Base-by-base conservation (phyloP, 2,888 invertebrate species). In the Rhingia campestris region DNA sequence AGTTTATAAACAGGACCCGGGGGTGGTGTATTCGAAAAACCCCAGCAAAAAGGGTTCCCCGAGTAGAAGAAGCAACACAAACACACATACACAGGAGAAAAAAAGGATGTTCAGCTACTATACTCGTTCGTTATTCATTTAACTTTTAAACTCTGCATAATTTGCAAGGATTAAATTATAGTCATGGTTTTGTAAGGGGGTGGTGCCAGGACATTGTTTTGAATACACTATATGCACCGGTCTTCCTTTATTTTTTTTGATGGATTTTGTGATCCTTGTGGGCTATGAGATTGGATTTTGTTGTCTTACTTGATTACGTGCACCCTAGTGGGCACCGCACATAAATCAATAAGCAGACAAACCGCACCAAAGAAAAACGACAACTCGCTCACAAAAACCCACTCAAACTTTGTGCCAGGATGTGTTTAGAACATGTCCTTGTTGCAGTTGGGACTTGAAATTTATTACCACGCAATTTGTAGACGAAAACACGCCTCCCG, bases 111-210 rank as follows among this genome's bases (percentile, higher is more conserved):
- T 63, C 73, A 61, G 64, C 70, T 80, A 80, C 70, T 69, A 22
- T 22, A 64, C 70, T 75, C 70, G 84, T 84, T 84, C 84, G 80
- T 84, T 84, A 84, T 84, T 84, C 84, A 84, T 84, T 84, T 84
- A 84, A 84, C 84, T 84, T 84, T 84, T 84, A 84, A 84, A 84
- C 84, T 84, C 84, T 84, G 84, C 84, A 84, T 84, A 84, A 84
- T 84, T 84, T 84, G 80, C 80, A 75, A 75, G 84, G 84, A 84
- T 84, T 84, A 84, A 84, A 84, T 84, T 84, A 84, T 80, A 80
- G 84, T 80, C 84, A 84, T 79, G 74, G 79, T 70, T 59, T 76
- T 81, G 75, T 79, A 47, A 63, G 41, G 51, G 82, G 80, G 80
- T 66, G 84, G 39, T 53, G 47, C 59, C 75, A 75, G 74, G 80